A percentile compares a stretch with the other conserved stretches of the same genome.
These are phyloP conservation scores for Eumacrocentrus americanus DNA, from an alignment of 2,888 invertebrate species.

Conservation along the genomic window DNA sequence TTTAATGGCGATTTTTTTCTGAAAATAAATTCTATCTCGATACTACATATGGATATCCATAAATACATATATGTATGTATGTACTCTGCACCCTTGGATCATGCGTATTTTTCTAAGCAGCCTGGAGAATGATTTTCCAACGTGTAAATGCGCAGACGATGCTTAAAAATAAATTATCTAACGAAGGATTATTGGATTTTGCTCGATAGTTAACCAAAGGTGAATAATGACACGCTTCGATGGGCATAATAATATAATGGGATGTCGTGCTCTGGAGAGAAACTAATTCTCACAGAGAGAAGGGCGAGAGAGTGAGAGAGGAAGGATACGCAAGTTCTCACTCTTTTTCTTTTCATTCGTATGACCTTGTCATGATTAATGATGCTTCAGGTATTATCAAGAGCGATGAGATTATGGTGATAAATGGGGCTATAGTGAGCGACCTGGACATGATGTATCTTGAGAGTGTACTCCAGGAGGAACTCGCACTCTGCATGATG, in stretches of 20 bases:
- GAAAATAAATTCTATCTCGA: no score
- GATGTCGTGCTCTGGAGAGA: not conserved
- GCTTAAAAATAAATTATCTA: conserved; percentile 5
- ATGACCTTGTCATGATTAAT: not conserved
- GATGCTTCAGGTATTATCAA: conserved; percentile 84
- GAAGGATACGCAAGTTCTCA: not conserved
- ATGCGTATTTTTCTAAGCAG: not conserved
- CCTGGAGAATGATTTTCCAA: conserved; percentile 7
- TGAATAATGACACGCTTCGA: conserved; percentile 37
- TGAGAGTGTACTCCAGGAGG: conserved; percentile 95
- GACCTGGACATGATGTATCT: conserved; percentile 99
- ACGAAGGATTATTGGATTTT: conserved; percentile 22
- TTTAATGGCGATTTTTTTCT: no score
- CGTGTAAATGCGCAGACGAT: not conserved
- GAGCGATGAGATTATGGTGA: conserved; percentile 98
- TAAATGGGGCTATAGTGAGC: conserved; percentile 96
- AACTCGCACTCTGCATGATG: conserved; percentile 93
- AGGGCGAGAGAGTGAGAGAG: not conserved
- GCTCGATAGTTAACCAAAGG: conserved; percentile 40
- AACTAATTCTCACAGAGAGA: not conserved
- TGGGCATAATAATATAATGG: conserved; percentile 33
- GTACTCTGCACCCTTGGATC: no score
- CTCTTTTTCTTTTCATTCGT: not conserved
- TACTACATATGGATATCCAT: no score
- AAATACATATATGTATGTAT: no score